phyloP scores from a whole-genome alignment of 2,113 vertebrate species.

The Leucosticte australis region DNA sequence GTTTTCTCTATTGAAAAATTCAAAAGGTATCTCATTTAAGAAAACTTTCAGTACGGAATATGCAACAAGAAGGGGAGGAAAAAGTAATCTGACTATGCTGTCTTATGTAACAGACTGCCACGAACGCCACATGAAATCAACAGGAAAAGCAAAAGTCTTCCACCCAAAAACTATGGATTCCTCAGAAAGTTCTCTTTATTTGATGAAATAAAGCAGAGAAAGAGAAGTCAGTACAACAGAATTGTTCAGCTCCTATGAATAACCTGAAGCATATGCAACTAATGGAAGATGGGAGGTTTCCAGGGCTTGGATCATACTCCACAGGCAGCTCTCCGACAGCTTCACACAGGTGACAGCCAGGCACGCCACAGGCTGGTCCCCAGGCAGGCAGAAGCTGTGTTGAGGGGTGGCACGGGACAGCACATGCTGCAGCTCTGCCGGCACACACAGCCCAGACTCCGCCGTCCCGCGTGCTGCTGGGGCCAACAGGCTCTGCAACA shows the following conservation, averaged over 20 bases:
- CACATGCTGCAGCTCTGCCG: no score
- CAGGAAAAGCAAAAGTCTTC: not conserved
- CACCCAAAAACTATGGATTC: not conserved
- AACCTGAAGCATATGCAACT: not conserved
- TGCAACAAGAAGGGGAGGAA: rapidly evolving
- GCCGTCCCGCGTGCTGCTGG: rapidly evolving
- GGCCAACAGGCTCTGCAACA: not conserved
- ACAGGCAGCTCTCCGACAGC: not conserved
- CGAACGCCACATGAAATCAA: not conserved
- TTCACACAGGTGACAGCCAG: not conserved
- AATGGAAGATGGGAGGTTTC: not conserved
- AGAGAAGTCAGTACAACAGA: not conserved
- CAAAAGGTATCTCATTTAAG: not conserved
- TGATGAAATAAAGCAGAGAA: not conserved
- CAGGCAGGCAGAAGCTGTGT: not conserved
- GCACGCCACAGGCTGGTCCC: not conserved
- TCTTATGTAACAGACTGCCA: rapidly evolving
- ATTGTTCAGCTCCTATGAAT: not conserved
- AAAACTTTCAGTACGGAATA: not conserved
- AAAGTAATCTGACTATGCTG: not conserved
- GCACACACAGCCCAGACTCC: not conserved
- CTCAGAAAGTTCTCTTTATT: not conserved
- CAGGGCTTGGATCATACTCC: not conserved
- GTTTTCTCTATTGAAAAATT: not conserved
- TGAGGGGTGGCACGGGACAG: not conserved